Conservation (phyloP, 1,140 invertebrate species). For the Calliphora vicina region DNA sequence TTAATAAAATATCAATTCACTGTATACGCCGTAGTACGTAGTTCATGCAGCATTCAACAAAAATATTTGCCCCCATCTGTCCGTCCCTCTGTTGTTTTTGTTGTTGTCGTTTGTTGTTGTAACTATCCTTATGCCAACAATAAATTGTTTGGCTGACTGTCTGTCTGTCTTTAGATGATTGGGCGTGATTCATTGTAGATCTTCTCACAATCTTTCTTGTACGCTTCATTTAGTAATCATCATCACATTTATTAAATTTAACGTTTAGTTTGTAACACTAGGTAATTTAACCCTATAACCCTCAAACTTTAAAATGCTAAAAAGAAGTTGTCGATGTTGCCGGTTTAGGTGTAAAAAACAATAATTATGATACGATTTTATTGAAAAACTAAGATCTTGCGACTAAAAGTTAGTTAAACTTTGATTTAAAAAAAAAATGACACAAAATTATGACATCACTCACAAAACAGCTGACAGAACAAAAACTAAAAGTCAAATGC, state of each 20-base stretch:
- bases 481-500: no score
- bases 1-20: slow-evolving; percentile 27
- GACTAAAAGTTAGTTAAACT: no score
- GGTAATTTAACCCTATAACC: no score
- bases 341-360: no score
- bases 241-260: background rate
- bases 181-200: slow-evolving; percentile 32
- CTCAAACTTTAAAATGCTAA: no score
- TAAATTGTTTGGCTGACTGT: background rate
- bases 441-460: no score
- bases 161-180: slow-evolving; percentile 25
- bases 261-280: background rate
- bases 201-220: slow-evolving; percentile 26
- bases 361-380: no score
- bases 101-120: background rate
- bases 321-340: no score
- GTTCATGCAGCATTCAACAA: no score
- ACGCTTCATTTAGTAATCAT: background rate
- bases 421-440: no score
- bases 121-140: background rate
- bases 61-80: background rate
- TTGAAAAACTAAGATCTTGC: no score
- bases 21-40: background rate
- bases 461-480: no score
- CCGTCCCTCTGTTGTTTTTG: background rate